Evolutionary conservation across 2,888 invertebrate genomes (phyloP), one percentile per base, ranked within the genome.

Genomic region (Lycaena phlaeas): DNA sequence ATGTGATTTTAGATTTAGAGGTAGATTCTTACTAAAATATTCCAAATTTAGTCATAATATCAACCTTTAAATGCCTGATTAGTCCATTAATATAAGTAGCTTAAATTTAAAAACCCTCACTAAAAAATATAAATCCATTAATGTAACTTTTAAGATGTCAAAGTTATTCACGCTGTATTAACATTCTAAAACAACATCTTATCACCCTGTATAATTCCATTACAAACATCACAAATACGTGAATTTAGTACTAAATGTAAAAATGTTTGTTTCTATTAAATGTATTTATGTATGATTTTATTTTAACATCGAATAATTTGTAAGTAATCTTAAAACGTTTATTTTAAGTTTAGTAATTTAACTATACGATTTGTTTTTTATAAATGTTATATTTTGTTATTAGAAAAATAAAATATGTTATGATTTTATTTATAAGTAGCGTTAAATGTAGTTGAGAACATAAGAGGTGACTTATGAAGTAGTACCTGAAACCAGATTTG

Each of bases 401-500:
- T 40, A 30, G 42, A 38, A 42, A 40, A 42, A 17, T 37, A 42
- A 30, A 27, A 11, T 34, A 27, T 36, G 41, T 34, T 38, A 25
- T 40, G 27, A 42, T 30, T 39, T 38, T 44, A 28, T 41, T 37
- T 41, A 26, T 29, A 42, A 29, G 9, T 22, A 22, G 5, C 22
- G 10, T 29, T 14, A 10, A 30, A 30, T 39, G 25, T 22, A 14
- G 25, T 39, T 39, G 11, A 9, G 12, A 2, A n/a, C n/a, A 3
- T 27, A 37, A n/a, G 29, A 42, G 43, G 50, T 50, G 43, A 55
- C 52, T 53, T 53, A 51, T 48, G 46, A 54, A 50, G 50, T 50
- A 49, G 53, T 55, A 55, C 55, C 55, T 55, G 55, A 53, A 45
- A 41, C 45, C 43, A 48, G 48, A 51, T 51, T 51, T 48, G 40